These are phyloP conservation scores for Mactra quadrangularis DNA, from an alignment of 1,140 invertebrate species.

Conservation along the genomic window DNA sequence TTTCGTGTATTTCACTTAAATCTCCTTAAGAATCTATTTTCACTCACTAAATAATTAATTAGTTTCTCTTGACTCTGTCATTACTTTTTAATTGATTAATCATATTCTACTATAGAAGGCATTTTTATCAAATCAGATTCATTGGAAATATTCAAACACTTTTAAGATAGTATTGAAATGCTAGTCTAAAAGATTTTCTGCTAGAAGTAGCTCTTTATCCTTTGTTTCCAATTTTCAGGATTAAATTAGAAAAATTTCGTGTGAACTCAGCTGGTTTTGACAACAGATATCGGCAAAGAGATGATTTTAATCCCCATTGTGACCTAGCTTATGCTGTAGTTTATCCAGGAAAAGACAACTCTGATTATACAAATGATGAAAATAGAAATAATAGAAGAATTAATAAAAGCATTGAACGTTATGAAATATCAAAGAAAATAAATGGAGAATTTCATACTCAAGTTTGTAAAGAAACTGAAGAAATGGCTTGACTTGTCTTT, in stretches of 20 bases:
- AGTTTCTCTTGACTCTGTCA: too few relatives aligned
- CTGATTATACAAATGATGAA: slow-evolving; percentile 72
- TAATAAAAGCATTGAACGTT: slow-evolving; percentile 73
- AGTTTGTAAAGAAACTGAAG: slow-evolving; percentile 42
- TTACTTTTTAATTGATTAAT: too few relatives aligned
- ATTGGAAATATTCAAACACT: too few relatives aligned
- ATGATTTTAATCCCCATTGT: slow-evolving; percentile 74
- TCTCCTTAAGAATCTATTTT: too few relatives aligned
- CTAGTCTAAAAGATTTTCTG: too few relatives aligned
- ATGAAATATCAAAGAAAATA: slow-evolving; percentile 66
- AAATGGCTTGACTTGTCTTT: too few relatives aligned
- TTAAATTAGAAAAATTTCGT: slow-evolving; percentile 74
- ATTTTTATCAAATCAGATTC: too few relatives aligned
- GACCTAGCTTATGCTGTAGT: slow-evolving; percentile 74
- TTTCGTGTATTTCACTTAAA: too few relatives aligned
- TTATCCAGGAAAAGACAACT: slow-evolving; percentile 78
- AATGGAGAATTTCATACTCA: slow-evolving; percentile 72
- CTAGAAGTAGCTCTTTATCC: too few relatives aligned
- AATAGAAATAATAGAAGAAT: slow-evolving; percentile 74
- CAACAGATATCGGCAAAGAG: slow-evolving; percentile 77
- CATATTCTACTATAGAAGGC: too few relatives aligned
- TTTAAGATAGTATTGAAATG: too few relatives aligned
- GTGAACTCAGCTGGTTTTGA: slow-evolving; percentile 78
- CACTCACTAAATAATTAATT: too few relatives aligned
- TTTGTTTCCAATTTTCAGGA: slow-evolving; percentile 69